These are phyloP conservation scores for Aplocera efformata DNA, from an alignment of 2,888 invertebrate species.

Conservation along the genomic window DNA sequence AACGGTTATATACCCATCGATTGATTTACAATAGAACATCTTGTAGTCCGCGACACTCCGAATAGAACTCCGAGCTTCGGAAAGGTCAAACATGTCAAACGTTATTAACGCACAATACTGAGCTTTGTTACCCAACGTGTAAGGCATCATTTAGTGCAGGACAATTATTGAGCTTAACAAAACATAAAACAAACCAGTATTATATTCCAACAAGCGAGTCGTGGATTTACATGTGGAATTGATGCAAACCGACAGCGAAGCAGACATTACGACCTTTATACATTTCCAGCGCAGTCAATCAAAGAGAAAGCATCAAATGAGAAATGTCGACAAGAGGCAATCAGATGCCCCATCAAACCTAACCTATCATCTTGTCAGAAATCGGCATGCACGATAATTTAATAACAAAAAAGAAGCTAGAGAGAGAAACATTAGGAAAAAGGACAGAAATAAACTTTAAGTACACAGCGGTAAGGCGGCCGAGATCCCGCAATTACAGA, in stretches of 20 bases:
- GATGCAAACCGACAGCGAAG: slow-evolving; percentile 29
- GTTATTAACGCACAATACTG: slow-evolving; percentile 17
- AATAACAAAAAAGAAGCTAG: slow-evolving; percentile 73
- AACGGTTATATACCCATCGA: slow-evolving; percentile 36
- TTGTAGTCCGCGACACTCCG: slow-evolving; percentile 28
- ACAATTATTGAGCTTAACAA: slow-evolving; percentile 12
- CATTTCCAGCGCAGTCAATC: slow-evolving; percentile 70
- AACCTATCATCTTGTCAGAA: slow-evolving; percentile 78
- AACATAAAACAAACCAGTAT: slow-evolving; percentile 11
- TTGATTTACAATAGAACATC: slow-evolving; percentile 34
- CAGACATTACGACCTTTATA: slow-evolving; percentile 50
- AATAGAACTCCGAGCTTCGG: slow-evolving; percentile 18
- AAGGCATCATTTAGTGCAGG: slow-evolving; percentile 4
- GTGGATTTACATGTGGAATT: slow-evolving; percentile 11
- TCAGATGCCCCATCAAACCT: slow-evolving; percentile 74
- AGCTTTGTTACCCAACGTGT: slow-evolving; percentile 6
- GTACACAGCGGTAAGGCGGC: slow-evolving; percentile 46
- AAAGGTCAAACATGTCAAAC: slow-evolving; percentile 27
- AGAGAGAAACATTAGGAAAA: slow-evolving; percentile 52
- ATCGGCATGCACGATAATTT: slow-evolving; percentile 80
- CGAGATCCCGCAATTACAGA: slow-evolving; percentile 64
- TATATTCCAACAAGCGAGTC: slow-evolving; percentile 10
- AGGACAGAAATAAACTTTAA: slow-evolving; percentile 58
- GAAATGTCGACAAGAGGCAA: slow-evolving; percentile 78
- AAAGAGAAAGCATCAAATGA: slow-evolving; percentile 72